Base-by-base conservation (phyloP, 1,140 invertebrate species). In the Dendrolimus kikuchii region DNA sequence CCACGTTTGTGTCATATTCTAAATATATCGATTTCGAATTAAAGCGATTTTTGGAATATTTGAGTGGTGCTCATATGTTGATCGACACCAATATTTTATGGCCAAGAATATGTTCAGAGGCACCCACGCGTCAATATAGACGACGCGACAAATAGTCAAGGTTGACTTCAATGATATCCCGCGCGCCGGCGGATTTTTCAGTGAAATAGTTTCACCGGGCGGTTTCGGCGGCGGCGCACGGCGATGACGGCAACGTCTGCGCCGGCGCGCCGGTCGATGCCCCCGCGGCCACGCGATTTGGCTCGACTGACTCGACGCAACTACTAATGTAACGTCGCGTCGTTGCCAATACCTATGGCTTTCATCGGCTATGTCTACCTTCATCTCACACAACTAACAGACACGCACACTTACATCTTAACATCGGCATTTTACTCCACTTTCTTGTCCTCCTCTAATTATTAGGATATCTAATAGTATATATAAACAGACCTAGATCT, bases 191-290 rank as follows among this genome's bases (percentile, higher is more conserved):
- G 71, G 71, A 86, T 78, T 86, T 83, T 86, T 83, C 82, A 86
- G 81, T 78, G 72, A 82, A 83, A 84, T 81, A 84, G 77, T 84
- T 81, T 81, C 76, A 78, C 68, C 67, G 73, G 66, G 62, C 66
- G 62, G 64, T 55, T 62, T 62, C 72, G 74, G 60, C 66, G 63
- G 64, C 64, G 61, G 65, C 23, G 23, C 23, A 23, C 23, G 23
- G 23, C 72, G 70, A 69, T 78, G 81, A 74, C 76, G 77, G 74
- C 73, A 71, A 68, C 60, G 76, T 76, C 75, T 77, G 75, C 67
- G 69, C 61, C 64, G 74, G 53, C 74, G 63, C 69, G 66, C 60
- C 55, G 78, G 79, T 80, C 78, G 66, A 73, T 71, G 78, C 54
- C 78, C 76, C 68, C 74, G 69, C 64, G 45, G 70, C 67, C 72